These are phyloP conservation scores for Pseudochirops cupreus DNA, from an alignment of 2,797 vertebrate species.

Conservation along the genomic window DNA sequence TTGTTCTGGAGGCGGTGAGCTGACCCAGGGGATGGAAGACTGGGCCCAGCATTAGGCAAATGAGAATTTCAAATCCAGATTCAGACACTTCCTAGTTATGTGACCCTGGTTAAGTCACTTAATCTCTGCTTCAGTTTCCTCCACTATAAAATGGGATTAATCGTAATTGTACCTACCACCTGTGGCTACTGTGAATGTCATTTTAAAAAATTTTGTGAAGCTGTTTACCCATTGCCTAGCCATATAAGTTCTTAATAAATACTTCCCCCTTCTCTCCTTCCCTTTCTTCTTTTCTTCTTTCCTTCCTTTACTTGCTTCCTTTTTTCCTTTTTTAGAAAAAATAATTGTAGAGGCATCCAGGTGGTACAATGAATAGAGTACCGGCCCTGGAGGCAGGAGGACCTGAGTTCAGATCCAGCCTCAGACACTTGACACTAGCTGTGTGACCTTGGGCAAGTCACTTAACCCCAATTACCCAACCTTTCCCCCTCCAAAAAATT, in stretches of 20 bases:
- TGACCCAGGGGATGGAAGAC: background rate
- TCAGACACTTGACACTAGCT: no score
- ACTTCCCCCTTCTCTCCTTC: background rate
- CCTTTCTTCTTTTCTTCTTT: background rate
- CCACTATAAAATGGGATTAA: background rate
- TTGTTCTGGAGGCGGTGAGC: background rate
- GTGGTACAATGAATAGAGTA: no score
- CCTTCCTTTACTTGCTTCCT: background rate
- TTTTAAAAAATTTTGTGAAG: background rate
- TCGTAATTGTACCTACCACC: background rate
- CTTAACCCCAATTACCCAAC: no score
- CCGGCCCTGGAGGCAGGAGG: no score
- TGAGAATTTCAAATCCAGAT: background rate
- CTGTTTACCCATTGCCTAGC: background rate
- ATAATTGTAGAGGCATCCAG: slow-evolving; percentile 7
- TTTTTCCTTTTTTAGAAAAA: background rate
- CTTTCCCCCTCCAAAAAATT: no score
- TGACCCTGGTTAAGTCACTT: background rate
- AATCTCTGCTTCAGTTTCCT: background rate
- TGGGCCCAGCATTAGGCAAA: background rate
- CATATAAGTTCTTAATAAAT: background rate
- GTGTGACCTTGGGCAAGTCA: no score
- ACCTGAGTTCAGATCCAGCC: no score
- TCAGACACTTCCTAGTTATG: background rate
- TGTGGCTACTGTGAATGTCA: background rate